Conservation (phyloP, 2,888 invertebrate species). For the Philopedon plagiatum region DNA sequence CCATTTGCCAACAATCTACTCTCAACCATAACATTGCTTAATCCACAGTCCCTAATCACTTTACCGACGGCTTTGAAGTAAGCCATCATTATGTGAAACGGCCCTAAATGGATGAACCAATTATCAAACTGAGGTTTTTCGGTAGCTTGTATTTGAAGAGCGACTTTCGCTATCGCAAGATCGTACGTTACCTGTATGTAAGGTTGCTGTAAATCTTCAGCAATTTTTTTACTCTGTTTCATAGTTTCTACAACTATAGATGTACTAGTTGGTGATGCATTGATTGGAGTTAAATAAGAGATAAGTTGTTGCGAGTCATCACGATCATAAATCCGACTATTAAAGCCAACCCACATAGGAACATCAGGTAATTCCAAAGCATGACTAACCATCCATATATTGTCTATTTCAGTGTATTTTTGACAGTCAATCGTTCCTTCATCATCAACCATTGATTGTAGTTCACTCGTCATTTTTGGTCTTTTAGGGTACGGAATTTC, state of each 20-base stretch:
- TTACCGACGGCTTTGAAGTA: slow-evolving; percentile 54
- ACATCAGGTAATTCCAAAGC: slow-evolving; percentile 35
- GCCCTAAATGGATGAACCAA: slow-evolving; percentile 57
- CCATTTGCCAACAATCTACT: slow-evolving; percentile 52
- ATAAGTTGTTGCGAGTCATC: slow-evolving; percentile 53
- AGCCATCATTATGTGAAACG: slow-evolving; percentile 58
- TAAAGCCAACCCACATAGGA: slow-evolving; percentile 44
- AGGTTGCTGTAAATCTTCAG: slow-evolving; percentile 53
- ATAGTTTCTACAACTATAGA: slow-evolving; percentile 57
- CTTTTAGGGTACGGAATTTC: slow-evolving; percentile 53
- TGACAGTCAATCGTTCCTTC: not conserved
- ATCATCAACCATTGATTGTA: slow-evolving; percentile 19
- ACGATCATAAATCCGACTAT: slow-evolving; percentile 50
- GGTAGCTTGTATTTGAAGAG: slow-evolving; percentile 54
- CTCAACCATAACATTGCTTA: no score
- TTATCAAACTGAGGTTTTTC: slow-evolving; percentile 37
- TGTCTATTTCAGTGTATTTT: slow-evolving; percentile 27
- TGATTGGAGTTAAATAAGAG: slow-evolving; percentile 58
- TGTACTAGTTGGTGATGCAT: slow-evolving; percentile 57
- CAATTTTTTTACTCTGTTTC: slow-evolving; percentile 51
- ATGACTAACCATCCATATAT: slow-evolving; percentile 39
- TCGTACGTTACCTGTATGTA: slow-evolving; percentile 56
- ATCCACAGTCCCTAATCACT: no score
- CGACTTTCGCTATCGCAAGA: slow-evolving; percentile 55
- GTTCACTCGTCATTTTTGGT: slow-evolving; percentile 21